These are phyloP conservation scores for Dendrolimus punctatus DNA, from an alignment of 1,140 invertebrate genomes.

Conservation along the genomic window DNA sequence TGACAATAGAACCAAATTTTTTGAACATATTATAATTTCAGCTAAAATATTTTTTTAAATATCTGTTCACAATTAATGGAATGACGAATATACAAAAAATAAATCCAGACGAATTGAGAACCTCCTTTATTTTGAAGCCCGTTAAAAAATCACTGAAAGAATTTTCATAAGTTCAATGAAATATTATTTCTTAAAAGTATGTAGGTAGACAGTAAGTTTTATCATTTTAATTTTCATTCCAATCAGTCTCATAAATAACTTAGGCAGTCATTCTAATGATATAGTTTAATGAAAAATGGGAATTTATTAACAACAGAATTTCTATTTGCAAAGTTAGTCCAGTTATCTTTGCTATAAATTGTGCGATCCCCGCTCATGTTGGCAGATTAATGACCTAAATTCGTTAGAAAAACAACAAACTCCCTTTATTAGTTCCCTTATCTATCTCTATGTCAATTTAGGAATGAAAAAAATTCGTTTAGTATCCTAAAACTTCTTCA, in stretches of 20 bases:
- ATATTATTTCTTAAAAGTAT: neutral
- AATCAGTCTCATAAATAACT: conserved; percentile 1
- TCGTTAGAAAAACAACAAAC: conserved; percentile 29
- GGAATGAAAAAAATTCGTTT: too few relatives aligned
- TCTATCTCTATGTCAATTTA: conserved; percentile 7
- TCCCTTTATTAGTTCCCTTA: conserved; percentile 22
- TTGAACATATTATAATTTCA: too few relatives aligned
- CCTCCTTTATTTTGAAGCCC: too few relatives aligned
- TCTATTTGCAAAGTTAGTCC: conserved; percentile 20
- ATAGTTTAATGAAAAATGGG: conserved; percentile 17
- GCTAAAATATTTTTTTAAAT: too few relatives aligned
- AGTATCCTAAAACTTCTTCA: too few relatives aligned
- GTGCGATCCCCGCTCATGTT: conserved; percentile 20
- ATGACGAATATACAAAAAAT: too few relatives aligned
- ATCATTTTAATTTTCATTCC: too few relatives aligned
- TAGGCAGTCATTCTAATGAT: conserved; percentile 8
- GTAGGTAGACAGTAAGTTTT: neutral
- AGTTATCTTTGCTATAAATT: conserved; percentile 31
- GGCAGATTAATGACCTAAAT: conserved; percentile 38
- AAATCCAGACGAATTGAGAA: too few relatives aligned
- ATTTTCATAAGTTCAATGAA: neutral
- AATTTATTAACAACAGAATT: conserved; percentile 20
- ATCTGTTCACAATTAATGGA: too few relatives aligned
- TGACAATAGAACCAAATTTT: too few relatives aligned
- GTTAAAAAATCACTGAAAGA: too few relatives aligned